Conservation (phyloP, 1,140 invertebrate species). For the Oncopeltus fasciatus region DNA sequence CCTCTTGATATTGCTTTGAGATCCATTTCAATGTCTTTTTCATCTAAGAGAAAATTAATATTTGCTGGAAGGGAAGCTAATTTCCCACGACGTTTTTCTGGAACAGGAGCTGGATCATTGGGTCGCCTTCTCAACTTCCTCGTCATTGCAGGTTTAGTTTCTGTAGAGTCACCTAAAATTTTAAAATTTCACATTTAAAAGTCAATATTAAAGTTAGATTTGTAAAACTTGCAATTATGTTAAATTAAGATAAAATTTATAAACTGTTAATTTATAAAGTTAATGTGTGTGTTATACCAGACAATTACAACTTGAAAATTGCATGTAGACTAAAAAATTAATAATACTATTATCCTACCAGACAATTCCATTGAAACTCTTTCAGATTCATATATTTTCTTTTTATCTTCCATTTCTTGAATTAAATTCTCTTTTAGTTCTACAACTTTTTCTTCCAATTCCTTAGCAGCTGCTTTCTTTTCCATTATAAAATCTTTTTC, state of each 20-base stretch:
- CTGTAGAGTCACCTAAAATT: slow-evolving; percentile 22
- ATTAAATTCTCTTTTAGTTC: slow-evolving; percentile 82
- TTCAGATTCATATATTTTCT: slow-evolving; percentile 76
- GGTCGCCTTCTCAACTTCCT: slow-evolving; percentile 78
- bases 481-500: slow-evolving; percentile 78
- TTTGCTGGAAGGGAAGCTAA: slow-evolving; percentile 53
- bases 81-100: slow-evolving; percentile 63
- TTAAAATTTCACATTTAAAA: no score
- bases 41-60: slow-evolving; percentile 72
- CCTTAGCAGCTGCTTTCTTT: slow-evolving; percentile 71
- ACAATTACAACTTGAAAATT: no score
- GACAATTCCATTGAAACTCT: slow-evolving; percentile 73
- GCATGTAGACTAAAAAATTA: no score
- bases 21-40: slow-evolving; percentile 78
- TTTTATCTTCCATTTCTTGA: slow-evolving; percentile 83
- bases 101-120: slow-evolving; percentile 79
- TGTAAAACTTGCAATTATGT: no score
- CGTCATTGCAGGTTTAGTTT: slow-evolving; percentile 55
- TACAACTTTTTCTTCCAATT: slow-evolving; percentile 90
- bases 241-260: no score
- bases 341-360: no score
- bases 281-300: no score
- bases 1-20: slow-evolving; percentile 66
- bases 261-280: not conserved
- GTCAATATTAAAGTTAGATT: no score